Conservation (phyloP, 2,113 vertebrate species). For the Tapirus terrestris region DNA sequence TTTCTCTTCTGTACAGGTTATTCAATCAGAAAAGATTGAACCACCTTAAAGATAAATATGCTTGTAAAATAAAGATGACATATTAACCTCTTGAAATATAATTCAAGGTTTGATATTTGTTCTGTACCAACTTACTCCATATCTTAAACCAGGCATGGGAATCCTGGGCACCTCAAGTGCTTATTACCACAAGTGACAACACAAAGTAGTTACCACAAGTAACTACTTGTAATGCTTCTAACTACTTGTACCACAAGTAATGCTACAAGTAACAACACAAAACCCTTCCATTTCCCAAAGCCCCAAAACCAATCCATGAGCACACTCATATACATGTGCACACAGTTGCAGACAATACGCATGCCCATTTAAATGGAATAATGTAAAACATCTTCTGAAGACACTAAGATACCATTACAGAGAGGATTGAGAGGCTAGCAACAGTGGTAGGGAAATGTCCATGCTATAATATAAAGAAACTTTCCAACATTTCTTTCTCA, state of each 20-base stretch:
- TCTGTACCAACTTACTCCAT: background rate
- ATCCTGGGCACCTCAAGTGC: background rate
- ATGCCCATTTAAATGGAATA: background rate
- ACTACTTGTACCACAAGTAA: too few relatives aligned
- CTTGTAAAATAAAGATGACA: slow-evolving; percentile 17
- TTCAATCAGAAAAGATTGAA: background rate
- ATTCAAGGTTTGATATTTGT: background rate
- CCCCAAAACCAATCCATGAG: background rate
- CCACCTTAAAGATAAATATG: background rate
- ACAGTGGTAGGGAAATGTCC: background rate
- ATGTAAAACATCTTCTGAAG: background rate
- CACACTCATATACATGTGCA: background rate
- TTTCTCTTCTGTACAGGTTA: background rate
- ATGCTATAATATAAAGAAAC: background rate
- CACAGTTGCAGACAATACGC: background rate
- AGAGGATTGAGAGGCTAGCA: background rate
- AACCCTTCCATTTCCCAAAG: background rate
- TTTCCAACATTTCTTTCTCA: background rate
- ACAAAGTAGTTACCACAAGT: background rate
- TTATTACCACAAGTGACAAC: background rate
- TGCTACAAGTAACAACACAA: background rate
- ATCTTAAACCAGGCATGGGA: background rate
- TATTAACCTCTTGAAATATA: background rate
- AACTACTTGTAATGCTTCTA: too few relatives aligned
- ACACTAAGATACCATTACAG: background rate